Percentiles rank a stretch among this genome's conserved stretches.
These are phyloP conservation scores for Agrenia bidenticulata DNA, from an alignment of 2,888 invertebrate genomes.

Conservation along the genomic window DNA sequence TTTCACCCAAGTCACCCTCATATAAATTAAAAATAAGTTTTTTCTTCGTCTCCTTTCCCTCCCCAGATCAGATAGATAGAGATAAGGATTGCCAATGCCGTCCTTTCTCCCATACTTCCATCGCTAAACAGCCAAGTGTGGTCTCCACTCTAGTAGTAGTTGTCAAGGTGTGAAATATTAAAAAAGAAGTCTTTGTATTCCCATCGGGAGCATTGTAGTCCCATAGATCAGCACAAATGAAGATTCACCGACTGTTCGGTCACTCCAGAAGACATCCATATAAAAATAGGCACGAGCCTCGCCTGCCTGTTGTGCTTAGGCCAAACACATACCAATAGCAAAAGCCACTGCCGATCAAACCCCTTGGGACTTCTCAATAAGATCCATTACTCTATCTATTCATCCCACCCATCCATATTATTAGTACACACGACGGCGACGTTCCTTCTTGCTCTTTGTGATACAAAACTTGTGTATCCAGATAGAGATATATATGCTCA, in stretches of 20 bases:
- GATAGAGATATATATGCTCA: too few relatives aligned
- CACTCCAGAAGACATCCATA: slow-evolving; percentile 22
- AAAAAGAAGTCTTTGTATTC: slow-evolving; percentile 51
- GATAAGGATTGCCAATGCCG: background rate
- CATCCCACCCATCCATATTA: slow-evolving; percentile 21
- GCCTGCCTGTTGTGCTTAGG: background rate
- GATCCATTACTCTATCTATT: slow-evolving; percentile 38
- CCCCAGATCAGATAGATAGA: slow-evolving; percentile 2
- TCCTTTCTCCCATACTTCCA: slow-evolving; percentile 13
- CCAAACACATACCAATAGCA: slow-evolving; percentile 16
- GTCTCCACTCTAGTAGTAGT: slow-evolving; percentile 23
- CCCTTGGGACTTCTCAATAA: slow-evolving; percentile 41
- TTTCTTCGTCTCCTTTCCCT: slow-evolving; percentile 10
- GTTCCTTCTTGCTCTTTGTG: too few relatives aligned
- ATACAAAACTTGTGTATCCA: too few relatives aligned
- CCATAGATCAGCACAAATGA: slow-evolving; percentile 52
- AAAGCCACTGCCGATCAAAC: slow-evolving; percentile 27
- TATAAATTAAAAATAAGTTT: slow-evolving; percentile 19
- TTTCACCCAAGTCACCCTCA: slow-evolving; percentile 12
- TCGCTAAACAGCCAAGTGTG: slow-evolving; percentile 4
- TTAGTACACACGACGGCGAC: background rate
- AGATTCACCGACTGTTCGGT: slow-evolving; percentile 52
- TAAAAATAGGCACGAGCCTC: background rate
- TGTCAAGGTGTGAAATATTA: slow-evolving; percentile 52
- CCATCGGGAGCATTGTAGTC: slow-evolving; percentile 51